Percentiles rank a stretch among this genome's conserved stretches.
These are phyloP conservation scores for Carduelis carduelis DNA, from an alignment of 2,797 vertebrate genomes.

Conservation along the genomic window DNA sequence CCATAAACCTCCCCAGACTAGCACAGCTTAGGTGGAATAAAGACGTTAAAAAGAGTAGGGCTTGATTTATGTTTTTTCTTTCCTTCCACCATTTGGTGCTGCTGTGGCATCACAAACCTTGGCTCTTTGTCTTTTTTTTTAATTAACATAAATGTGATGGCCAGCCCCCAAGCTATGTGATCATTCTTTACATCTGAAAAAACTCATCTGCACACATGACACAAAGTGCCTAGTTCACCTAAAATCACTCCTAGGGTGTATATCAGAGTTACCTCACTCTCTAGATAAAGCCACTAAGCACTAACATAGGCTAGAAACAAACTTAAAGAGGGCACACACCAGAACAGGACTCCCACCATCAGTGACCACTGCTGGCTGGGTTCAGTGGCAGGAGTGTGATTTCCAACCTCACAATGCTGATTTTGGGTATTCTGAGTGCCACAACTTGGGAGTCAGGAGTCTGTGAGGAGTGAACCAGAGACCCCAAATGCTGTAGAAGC, in stretches of 20 bases:
- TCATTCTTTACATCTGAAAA: not conserved
- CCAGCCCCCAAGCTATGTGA: accelerated
- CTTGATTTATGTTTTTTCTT: not conserved
- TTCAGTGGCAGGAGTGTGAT: not conserved
- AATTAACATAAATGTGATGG: not conserved
- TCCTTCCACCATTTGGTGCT: not conserved
- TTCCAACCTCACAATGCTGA: not conserved
- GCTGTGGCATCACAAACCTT: not conserved
- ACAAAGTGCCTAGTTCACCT: not conserved
- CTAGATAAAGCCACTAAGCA: not conserved
- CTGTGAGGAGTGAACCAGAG: not conserved
- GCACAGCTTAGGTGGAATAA: not conserved
- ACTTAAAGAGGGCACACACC: not conserved
- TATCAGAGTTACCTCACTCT: not conserved
- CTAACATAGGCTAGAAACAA: not conserved
- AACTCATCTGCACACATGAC: not conserved
- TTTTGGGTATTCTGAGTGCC: not conserved
- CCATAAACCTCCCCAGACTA: not conserved
- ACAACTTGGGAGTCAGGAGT: not conserved
- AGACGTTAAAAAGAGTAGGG: not conserved
- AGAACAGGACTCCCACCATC: accelerated
- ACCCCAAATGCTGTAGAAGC: not conserved
- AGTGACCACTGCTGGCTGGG: not conserved
- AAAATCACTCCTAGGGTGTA: not conserved
- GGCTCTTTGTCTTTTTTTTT: not conserved